Base-by-base conservation (phyloP, 2,888 invertebrate genomes). In the Cheilosia variabilis region DNA sequence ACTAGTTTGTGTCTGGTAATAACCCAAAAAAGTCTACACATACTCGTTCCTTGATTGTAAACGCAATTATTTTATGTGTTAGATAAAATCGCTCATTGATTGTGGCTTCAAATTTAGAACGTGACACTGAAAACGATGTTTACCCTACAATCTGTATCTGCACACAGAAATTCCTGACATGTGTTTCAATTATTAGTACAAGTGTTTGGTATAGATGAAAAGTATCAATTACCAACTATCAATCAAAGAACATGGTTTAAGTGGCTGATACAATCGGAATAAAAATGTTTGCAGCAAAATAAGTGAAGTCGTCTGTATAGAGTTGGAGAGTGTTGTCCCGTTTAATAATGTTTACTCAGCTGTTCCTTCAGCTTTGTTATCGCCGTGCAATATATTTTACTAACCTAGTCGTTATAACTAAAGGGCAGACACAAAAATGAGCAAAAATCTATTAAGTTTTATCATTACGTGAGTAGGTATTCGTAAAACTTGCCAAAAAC, bases 181-280 rank as follows among this genome's bases (percentile, higher is more conserved):
- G 45, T 47, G 45, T 47, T 47, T 47, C 17, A 47, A 47, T 47
- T 47, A 47, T 19, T 17, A 17, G 45, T 3, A 47, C 45, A 47
- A 47, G 9, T 47, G 45, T 47, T 47, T 17, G 9, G n/a, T n/a
- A n/a, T n/a, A 17, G 45, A 3, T n/a, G 45, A n/a, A 45, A 17
- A 0, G 17, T 47, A 47, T 47, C 45, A 17, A 17, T 45, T 7
- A 47, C 19, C 45, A 17, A 17, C 17, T 7, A n/a, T 45, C 9
- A 4, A 6, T 47, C 7, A 17, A 17, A 47, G 7, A 47, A 37
- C 13, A 37, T 37, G 6, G n/a, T 5, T 45, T 7, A 45, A 5
- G 45, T 2, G 45, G 17, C 6, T 47, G 45, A n/a, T 47, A 17
- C 17, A 47, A 45, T 17, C n/a, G n/a, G n/a, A 17, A 19, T n/a